Evolutionary conservation across 2,113 vertebrate species (phyloP).

Genomic region (Tricholaema leucomelas): DNA sequence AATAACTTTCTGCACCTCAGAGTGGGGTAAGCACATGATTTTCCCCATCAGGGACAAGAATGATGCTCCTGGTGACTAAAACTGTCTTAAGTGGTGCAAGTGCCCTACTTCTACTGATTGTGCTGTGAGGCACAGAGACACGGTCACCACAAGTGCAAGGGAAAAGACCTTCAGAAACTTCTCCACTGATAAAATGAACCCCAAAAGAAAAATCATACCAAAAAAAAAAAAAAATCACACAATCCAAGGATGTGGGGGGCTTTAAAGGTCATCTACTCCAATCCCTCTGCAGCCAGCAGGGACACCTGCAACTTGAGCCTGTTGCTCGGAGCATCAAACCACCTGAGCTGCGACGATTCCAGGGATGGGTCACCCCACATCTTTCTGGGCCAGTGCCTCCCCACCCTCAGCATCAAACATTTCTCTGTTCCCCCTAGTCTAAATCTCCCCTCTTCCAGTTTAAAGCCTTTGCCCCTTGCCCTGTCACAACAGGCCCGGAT

Average conservation of each 20-base stretch:
- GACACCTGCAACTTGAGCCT: too few species aligned
- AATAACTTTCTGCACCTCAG: background rate
- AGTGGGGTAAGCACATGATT: background rate
- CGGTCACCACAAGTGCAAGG: fast-evolving
- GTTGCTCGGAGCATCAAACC: too few species aligned
- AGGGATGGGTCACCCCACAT: too few species aligned
- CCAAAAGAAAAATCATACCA: background rate
- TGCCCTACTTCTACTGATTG: fast-evolving
- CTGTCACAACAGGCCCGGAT: too few species aligned
- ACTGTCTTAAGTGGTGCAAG: fast-evolving
- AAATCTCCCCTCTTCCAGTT: background rate
- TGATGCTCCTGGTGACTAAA: background rate
- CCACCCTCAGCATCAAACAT: background rate
- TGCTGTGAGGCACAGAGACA: background rate
- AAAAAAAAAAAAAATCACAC: too few species aligned
- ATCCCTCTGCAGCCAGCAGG: background rate
- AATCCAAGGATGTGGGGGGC: background rate
- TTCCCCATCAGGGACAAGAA: background rate
- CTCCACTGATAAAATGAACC: background rate
- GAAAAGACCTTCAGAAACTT: background rate
- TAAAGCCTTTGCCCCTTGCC: too few species aligned
- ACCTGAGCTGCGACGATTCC: too few species aligned
- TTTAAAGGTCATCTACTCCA: background rate
- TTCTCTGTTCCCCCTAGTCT: background rate
- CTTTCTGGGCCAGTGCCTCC: background rate